Conservation (phyloP, 2,113 vertebrate genomes). For the Beaufortia kweichowensis region DNA sequence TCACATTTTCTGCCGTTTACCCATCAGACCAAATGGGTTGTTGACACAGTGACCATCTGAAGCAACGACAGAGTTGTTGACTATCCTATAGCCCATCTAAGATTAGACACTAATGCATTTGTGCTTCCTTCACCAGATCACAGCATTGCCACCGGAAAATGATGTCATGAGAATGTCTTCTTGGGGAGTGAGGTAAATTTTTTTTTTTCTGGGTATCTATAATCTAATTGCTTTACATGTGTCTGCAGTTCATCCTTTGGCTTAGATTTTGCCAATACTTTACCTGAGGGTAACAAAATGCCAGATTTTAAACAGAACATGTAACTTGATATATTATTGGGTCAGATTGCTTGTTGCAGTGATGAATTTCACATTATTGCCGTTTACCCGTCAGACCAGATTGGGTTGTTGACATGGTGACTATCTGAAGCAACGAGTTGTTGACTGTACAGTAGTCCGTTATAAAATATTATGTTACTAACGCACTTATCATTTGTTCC, state of each 20-base stretch:
- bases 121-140: background rate
- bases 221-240: too few species aligned
- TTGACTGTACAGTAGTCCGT: too few species aligned
- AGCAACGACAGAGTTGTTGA: conserved; percentile 18
- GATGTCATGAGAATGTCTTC: background rate
- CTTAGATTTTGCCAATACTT: too few species aligned
- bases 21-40: conserved; percentile 68
- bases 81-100: background rate
- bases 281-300: too few species aligned
- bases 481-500: too few species aligned
- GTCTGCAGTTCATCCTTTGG: too few species aligned
- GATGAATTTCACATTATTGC: conserved; percentile 55
- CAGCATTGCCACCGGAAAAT: background rate
- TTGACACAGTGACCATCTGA: conserved; percentile 68
- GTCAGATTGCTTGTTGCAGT: background rate
- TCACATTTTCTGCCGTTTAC: conserved; percentile 61
- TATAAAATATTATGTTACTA: too few species aligned
- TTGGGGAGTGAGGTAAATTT: background rate
- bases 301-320: too few species aligned
- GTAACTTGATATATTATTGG: too few species aligned
- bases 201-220: too few species aligned
- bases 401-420: conserved; percentile 65
- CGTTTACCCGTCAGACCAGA: conserved; percentile 75
- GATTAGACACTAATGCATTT: background rate
- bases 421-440: conserved; percentile 56